Base-by-base conservation (phyloP, 2,888 invertebrate species). In the Rotaria socialis region DNA sequence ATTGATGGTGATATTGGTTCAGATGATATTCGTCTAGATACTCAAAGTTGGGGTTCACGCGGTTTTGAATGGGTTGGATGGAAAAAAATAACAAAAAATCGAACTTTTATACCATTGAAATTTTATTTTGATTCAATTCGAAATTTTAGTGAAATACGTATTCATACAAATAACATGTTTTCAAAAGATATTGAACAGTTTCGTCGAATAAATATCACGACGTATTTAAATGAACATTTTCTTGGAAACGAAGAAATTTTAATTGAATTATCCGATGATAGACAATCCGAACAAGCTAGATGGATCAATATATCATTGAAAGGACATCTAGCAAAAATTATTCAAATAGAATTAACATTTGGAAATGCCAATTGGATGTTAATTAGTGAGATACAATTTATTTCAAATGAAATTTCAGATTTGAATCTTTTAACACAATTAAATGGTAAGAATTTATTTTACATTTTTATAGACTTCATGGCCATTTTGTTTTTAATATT, bases 21-120 rank as follows among this genome's bases (percentile, higher is more conserved):
- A 1, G 94, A 94, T 88, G 94, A 94, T 90, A 94, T 94, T 91
- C 93, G 94, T 89, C 91, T 93, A 89, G 93, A 93, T 87, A 93
- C 93, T 89, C 93, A 93, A 91, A 94, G 91, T 86, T 91, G 92
- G 87, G 93, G 93, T 85, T 92, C 93, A 89, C 93, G 90, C 94
- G 93, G 93, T 47, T 94, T 94, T 89, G 95, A 95, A 85, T 96
- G 96, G 96, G 94, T 96, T 55, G 96, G 96, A 0, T 96, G 96
- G 96, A 93, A 94, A 87, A 90, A 85, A 41, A 86, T 58, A 10
- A 84, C 41, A 11, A 84, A 90, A 86, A 89, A 90, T 84, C 89
- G 95, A 91, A 95, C 95, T 90, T 93, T 94, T 3, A 92, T 96
- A 16, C 94, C 94, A 89, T 92, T 96, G 80, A 93, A 94, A 4